Conservation (phyloP, 1,140 invertebrate genomes). For the Stenopsyche tienmushanensis region DNA sequence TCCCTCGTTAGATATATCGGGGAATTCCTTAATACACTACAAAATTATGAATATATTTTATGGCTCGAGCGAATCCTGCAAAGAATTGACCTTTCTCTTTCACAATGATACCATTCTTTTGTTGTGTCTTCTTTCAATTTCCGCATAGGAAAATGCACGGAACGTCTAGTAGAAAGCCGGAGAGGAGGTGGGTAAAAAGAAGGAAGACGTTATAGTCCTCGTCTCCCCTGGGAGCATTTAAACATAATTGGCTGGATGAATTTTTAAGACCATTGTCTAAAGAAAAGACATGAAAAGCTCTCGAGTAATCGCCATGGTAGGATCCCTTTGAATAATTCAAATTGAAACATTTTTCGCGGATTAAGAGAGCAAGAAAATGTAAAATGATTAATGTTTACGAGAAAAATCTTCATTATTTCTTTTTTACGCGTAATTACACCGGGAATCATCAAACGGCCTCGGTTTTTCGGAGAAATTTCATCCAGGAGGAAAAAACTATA, state of each 20-base stretch:
- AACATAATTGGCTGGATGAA: conserved; percentile 26
- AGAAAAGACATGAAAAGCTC: conserved; percentile 5
- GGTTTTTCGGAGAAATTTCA: too few relatives aligned
- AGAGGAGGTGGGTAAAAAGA: not conserved
- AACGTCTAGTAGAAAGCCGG: not conserved
- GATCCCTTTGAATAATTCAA: conserved; percentile 21
- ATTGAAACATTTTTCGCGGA: conserved; percentile 23
- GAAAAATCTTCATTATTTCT: too few relatives aligned
- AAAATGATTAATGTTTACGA: too few relatives aligned
- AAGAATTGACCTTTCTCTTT: not conserved
- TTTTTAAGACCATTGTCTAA: conserved; percentile 20
- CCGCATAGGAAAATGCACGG: not conserved
- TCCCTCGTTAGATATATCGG: too few relatives aligned
- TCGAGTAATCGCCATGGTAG: conserved; percentile 19
- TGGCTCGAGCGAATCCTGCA: not conserved
- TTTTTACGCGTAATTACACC: too few relatives aligned
- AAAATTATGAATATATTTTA: not conserved
- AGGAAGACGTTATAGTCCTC: not conserved
- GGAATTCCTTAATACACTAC: not conserved
- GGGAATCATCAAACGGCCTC: too few relatives aligned
- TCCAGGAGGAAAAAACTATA: too few relatives aligned
- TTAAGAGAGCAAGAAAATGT: too few relatives aligned
- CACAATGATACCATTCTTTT: not conserved
- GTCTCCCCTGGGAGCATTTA: conserved; percentile 18
- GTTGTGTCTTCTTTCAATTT: conserved; percentile 16